Base-by-base conservation (phyloP, 2,888 invertebrate species). In the Malthinus seriepunctatus region DNA sequence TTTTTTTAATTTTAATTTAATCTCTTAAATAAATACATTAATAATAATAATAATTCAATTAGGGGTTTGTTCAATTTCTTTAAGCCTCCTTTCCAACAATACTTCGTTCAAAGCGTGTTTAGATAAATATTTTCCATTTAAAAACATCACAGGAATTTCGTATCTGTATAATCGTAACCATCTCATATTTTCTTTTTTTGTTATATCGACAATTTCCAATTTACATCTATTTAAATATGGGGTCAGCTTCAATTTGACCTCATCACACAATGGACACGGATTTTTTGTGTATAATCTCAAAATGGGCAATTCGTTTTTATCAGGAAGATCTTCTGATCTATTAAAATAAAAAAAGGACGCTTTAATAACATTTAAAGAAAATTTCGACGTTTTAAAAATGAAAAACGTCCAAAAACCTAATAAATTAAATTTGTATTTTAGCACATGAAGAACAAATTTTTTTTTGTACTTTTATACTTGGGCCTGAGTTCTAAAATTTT, bases 61-160 rank as follows among this genome's bases (percentile, higher is more conserved):
- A 15, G n/a, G 39, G 8, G 23, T 15, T 35, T 51, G 51, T 32
- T 55, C 55, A 15, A 61, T 57, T 54, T 57, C 51, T 11, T 35
- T 50, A 34, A 89, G 74, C 71, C 82, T 80, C 65, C 65, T 79
- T 51, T 84, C 79, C 66, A 90, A 79, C 56, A 87, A 73, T 46
- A 79, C 75, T 56, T 76, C 80, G 76, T 91, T 83, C 65, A 92
- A 79, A 60, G 78, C 83, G 75, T 91, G 90, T 82, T 88, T 91
- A 73, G 91, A 91, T 44, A 95, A 80, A 78, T 85, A 95, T 69
- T 88, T 83, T 4, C 89, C 90, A 79, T 94, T 89, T 6, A 95
- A 81, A 78, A 93, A 93, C 66, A 95, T 78, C 7, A 95, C 95
- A 38, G 95, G 95, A 72, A 95, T 95, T 73, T 95, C 93, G 73